These are phyloP conservation scores for Echinops telfairi DNA, from an alignment of 2,113 vertebrate species.

Conservation along the genomic window DNA sequence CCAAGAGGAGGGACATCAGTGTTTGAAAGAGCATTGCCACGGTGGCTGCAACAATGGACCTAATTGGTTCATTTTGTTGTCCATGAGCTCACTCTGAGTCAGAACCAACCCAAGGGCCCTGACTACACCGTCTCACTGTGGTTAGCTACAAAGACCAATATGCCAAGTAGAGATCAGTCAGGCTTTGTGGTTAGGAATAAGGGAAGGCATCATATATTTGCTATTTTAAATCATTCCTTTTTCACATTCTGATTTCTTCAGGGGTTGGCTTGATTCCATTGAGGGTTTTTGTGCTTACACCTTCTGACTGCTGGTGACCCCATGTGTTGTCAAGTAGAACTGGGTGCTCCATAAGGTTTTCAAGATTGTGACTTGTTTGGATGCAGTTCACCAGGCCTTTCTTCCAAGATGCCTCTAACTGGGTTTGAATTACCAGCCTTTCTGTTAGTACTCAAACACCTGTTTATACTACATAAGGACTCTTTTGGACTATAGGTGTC, in stretches of 20 bases:
- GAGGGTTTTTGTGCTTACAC: background rate
- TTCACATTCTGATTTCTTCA: constrained; percentile 68
- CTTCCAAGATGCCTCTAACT: background rate
- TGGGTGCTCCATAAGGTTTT: background rate
- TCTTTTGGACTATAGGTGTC: background rate
- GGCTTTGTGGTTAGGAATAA: constrained; percentile 17
- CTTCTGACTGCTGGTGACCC: background rate
- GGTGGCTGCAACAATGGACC: background rate
- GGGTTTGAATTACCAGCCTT: background rate
- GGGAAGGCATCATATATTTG: constrained; percentile 35
- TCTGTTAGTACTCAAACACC: background rate
- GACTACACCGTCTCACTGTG: background rate
- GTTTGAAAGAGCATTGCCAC: background rate
- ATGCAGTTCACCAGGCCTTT: background rate
- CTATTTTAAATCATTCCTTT: constrained; percentile 55
- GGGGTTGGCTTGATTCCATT: constrained; percentile 57
- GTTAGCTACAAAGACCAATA: background rate
- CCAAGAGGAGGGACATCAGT: background rate
- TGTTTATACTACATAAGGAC: background rate
- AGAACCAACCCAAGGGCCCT: too few relatives aligned
- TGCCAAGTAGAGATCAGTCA: background rate
- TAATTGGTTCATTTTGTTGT: background rate
- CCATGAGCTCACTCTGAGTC: too few relatives aligned
- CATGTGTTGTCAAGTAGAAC: background rate
- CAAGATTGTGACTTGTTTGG: background rate